Evolutionary conservation across 2,113 vertebrate genomes (phyloP).

Genomic region (Phylloscopus trochilus): DNA sequence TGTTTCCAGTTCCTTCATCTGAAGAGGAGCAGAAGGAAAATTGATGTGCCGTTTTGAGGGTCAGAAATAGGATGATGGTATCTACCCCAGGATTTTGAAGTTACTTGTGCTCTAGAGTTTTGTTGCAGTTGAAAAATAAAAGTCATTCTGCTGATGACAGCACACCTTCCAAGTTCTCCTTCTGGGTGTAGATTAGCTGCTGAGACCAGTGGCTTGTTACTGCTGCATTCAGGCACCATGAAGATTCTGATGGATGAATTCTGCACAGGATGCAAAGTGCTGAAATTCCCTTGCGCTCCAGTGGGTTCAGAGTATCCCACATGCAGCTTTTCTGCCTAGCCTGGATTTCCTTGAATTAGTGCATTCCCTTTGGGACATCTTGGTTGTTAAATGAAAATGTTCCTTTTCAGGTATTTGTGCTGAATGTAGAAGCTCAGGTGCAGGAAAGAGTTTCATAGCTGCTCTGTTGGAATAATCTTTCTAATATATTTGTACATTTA

Average conservation of each 20-base stretch:
- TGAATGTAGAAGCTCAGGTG: not conserved
- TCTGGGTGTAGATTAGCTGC: not conserved
- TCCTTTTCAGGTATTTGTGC: not conserved
- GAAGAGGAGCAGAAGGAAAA: not conserved
- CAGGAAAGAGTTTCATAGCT: not conserved
- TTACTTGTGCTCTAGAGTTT: not conserved
- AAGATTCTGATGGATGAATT: not conserved
- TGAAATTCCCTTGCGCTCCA: not conserved
- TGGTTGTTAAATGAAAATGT: not conserved
- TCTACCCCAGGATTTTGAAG: not conserved
- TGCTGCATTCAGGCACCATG: not conserved
- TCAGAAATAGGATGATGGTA: not conserved
- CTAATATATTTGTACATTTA: not conserved
- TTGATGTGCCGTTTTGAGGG: not conserved
- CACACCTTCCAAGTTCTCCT: not conserved
- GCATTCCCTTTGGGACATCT: not conserved
- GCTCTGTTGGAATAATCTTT: not conserved
- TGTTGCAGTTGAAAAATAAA: not conserved
- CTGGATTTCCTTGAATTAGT: conserved; percentile 2
- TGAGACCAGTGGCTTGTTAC: not conserved
- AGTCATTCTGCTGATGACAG: not conserved
- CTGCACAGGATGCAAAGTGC: not conserved
- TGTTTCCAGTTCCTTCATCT: conserved; percentile 73
- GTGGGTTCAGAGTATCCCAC: not conserved
- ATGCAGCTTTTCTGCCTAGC: conserved; percentile 6